Evolutionary conservation across 2,888 invertebrate species (phyloP).

Genomic region (Mycogona germanica): DNA sequence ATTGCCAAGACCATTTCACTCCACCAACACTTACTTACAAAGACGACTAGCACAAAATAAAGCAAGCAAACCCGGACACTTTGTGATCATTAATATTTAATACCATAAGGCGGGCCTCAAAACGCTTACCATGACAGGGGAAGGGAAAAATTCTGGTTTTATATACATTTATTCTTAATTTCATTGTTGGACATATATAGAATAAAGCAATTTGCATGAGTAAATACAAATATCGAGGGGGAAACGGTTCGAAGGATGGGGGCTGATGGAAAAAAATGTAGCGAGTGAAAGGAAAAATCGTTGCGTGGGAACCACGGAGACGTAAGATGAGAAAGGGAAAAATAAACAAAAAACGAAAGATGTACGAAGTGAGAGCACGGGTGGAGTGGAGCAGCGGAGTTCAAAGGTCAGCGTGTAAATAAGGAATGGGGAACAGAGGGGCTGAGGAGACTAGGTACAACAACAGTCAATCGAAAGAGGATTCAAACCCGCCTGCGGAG

Average conservation of each 20-base stretch:
- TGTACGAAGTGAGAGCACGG: too few species aligned
- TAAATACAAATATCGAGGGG: slow-evolving; percentile 26
- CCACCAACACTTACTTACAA: neutral
- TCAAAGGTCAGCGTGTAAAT: too few species aligned
- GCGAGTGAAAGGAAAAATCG: too few species aligned
- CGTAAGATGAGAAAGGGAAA: too few species aligned
- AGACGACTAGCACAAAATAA: neutral
- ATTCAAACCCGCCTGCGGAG: too few species aligned
- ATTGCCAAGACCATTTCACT: neutral
- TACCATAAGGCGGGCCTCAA: slow-evolving; percentile 15
- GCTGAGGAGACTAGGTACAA: too few species aligned
- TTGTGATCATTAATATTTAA: slow-evolving; percentile 12
- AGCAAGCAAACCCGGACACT: neutral
- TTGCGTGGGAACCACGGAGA: too few species aligned
- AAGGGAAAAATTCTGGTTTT: slow-evolving; percentile 20
- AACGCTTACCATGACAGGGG: slow-evolving; percentile 19
- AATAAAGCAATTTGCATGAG: slow-evolving; percentile 26
- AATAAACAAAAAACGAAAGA: too few species aligned
- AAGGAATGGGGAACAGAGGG: too few species aligned
- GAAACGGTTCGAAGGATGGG: slow-evolving; percentile 8
- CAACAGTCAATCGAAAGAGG: too few species aligned
- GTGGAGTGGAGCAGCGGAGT: too few species aligned
- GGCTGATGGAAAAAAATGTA: slow-evolving; percentile 5
- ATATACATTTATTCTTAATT: slow-evolving; percentile 26
- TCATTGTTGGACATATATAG: slow-evolving; percentile 25